A percentile compares a stretch with the other conserved stretches of the same genome.
These are phyloP conservation scores for Diplosoma virens DNA, from an alignment of 23 tunicate genomes.

Conservation along the genomic window DNA sequence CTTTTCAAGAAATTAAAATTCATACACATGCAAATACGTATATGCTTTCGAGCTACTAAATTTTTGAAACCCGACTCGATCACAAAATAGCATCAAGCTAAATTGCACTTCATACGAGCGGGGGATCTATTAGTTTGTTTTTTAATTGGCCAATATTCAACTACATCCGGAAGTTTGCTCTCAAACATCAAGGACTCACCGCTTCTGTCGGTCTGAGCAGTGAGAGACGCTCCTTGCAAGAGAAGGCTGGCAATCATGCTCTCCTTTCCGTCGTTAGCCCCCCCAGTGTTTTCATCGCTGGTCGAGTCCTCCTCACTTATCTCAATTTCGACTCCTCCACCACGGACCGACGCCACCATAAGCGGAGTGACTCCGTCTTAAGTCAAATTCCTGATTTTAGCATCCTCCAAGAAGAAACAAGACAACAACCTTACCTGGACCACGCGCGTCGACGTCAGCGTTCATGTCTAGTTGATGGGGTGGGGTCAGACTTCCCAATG, in stretches of 20 bases:
- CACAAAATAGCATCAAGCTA: too few relatives aligned
- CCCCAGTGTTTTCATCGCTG: constrained; percentile 15
- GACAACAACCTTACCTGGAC: constrained; percentile 69
- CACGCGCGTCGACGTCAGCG: constrained; percentile 64
- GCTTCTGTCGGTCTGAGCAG: constrained; percentile 69
- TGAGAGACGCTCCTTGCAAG: constrained; percentile 71
- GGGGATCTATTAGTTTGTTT: too few relatives aligned
- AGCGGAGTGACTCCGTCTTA: constrained; percentile 86
- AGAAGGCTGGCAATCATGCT: constrained; percentile 70
- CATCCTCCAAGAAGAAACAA: not conserved
- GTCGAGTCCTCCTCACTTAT: constrained; percentile 60
- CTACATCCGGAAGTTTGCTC: too few relatives aligned
- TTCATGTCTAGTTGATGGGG: constrained; percentile 49
- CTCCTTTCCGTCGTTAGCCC: constrained; percentile 61
- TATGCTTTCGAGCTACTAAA: too few relatives aligned
- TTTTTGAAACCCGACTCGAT: too few relatives aligned
- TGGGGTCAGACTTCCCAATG: constrained; percentile 51
- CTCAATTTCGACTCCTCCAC: constrained; percentile 73
- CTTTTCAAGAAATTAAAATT: too few relatives aligned
- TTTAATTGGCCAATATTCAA: too few relatives aligned
- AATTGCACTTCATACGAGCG: too few relatives aligned
- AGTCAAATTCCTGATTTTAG: not conserved
- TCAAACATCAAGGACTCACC: too few relatives aligned
- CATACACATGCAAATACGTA: too few relatives aligned
- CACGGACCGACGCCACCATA: constrained; percentile 76